phyloP scores from a whole-genome alignment of 2,797 vertebrate species.

The Philypnodon macrostomus region DNA sequence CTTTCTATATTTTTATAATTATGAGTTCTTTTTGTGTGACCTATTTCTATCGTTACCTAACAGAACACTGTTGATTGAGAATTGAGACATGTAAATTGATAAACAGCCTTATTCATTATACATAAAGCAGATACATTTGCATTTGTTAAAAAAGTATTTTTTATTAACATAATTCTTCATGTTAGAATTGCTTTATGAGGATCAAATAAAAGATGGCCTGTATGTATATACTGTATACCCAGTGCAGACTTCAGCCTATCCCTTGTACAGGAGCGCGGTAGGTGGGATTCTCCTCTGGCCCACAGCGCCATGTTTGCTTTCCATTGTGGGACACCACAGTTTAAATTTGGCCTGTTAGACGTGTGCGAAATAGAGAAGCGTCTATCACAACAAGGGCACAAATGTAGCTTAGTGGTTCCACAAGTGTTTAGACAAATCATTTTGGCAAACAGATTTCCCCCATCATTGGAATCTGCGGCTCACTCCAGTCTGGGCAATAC shows the following conservation, averaged over 20 bases:
- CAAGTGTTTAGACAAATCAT: conserved; percentile 44
- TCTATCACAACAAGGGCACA: conserved; percentile 52
- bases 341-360: conserved; percentile 57
- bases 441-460: conserved; percentile 58
- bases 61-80: too few relatives aligned
- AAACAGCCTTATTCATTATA: too few relatives aligned
- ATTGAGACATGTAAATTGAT: too few relatives aligned
- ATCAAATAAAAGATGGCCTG: conserved; percentile 11
- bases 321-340: conserved; percentile 60
- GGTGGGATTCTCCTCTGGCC: conserved; percentile 51
- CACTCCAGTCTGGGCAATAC: conserved; percentile 2
- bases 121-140: too few relatives aligned
- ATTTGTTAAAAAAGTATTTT: too few relatives aligned
- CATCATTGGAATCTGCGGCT: conserved; percentile 36
- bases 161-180: not conserved
- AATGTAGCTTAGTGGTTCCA: conserved; percentile 33
- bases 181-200: not conserved
- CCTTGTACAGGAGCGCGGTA: conserved; percentile 15
- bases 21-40: too few relatives aligned
- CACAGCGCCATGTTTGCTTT: conserved; percentile 50
- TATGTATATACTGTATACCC: conserved; percentile 10
- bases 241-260: conserved; percentile 1
- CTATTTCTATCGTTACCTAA: too few relatives aligned
- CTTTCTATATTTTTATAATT: too few relatives aligned
- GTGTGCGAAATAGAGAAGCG: conserved; percentile 47